Evolutionary conservation across 2,888 invertebrate genomes (phyloP).

Genomic region (Phytoseiulus persimilis): DNA sequence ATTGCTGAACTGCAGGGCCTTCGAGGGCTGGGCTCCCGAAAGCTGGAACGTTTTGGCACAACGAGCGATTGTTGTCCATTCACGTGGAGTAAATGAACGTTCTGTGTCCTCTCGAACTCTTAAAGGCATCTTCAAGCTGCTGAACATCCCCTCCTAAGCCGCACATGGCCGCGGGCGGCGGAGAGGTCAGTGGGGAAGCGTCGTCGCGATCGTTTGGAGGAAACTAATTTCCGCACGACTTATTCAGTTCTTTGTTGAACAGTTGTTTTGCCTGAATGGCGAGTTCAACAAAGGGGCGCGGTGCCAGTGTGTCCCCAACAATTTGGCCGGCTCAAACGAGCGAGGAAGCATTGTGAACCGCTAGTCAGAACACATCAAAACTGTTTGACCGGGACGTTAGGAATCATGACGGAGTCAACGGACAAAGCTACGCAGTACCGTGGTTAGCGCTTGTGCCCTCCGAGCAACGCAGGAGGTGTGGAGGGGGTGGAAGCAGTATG

Average conservation of each 20-base stretch:
- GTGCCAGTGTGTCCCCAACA: neutral
- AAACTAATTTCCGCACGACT: neutral
- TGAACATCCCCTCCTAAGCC: neutral
- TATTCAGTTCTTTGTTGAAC: neutral
- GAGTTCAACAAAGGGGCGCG: neutral
- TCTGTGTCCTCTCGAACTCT: neutral
- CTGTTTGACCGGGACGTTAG: no score
- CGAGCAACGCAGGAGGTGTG: no score
- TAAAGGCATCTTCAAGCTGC: neutral
- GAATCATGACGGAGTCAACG: no score
- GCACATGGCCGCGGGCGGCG: neutral
- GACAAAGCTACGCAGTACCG: no score
- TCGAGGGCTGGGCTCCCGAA: no score
- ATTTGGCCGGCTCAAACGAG: neutral
- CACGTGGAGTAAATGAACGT: neutral
- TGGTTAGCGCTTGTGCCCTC: no score
- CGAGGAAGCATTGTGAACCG: neutral
- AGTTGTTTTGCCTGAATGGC: neutral
- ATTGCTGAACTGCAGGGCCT: no score
- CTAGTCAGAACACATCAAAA: neutral
- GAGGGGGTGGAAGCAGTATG: no score
- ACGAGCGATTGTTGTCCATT: neutral
- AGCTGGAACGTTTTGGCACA: neutral
- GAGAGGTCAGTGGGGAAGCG: neutral
- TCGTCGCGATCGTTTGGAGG: neutral